These are phyloP conservation scores for Phenganax stokvisi DNA, from an alignment of 92 coral and sea anemone genomes.

Conservation along the genomic window DNA sequence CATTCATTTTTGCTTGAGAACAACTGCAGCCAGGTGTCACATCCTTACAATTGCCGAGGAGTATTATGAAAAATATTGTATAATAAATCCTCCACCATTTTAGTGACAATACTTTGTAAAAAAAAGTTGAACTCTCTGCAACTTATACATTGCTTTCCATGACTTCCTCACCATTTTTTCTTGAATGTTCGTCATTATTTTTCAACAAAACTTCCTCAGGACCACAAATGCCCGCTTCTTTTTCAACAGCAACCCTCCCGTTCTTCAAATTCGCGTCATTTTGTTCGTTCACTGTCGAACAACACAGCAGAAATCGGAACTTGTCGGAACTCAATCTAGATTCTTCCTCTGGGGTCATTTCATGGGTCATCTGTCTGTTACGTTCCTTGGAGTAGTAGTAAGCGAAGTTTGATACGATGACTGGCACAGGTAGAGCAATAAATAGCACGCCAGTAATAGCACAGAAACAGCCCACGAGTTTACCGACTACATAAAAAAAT, in stretches of 20 bases:
- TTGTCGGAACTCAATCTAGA: not conserved
- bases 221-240: not conserved
- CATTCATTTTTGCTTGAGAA: too few species aligned
- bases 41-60: too few species aligned
- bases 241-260: not conserved
- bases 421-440: slow-evolving; percentile 83
- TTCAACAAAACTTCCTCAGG: not conserved
- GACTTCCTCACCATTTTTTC: not conserved
- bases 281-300: not conserved
- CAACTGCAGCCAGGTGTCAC: too few species aligned
- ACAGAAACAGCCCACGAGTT: slow-evolving; percentile 80
- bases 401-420: slow-evolving; percentile 81
- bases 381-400: slow-evolving; percentile 82
- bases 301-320: slow-evolving; percentile 2
- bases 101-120: too few species aligned
- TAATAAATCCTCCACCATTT: not conserved
- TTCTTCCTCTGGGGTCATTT: not conserved
- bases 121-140: not conserved
- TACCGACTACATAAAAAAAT: slow-evolving; percentile 53
- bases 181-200: not conserved
- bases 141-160: slow-evolving; percentile 9
- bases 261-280: not conserved
- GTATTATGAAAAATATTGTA: too few species aligned
- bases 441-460: slow-evolving; percentile 82
- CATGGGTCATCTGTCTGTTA: slow-evolving; percentile 47